Evolutionary conservation across 2,888 invertebrate species (phyloP).

Genomic region (Auanema freiburgensis): DNA sequence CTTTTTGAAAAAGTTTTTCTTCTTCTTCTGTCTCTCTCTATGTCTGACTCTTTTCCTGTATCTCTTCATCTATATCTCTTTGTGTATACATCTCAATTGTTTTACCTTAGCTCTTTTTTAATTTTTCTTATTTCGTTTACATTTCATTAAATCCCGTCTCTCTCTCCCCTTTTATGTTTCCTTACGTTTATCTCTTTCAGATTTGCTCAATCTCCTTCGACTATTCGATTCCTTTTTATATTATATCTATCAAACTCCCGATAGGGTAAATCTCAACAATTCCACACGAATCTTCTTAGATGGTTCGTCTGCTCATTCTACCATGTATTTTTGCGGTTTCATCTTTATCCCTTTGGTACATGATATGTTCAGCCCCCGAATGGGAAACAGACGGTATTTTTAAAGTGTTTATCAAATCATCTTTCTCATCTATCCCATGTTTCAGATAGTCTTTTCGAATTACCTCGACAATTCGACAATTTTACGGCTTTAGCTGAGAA

Average conservation of each 20-base stretch:
- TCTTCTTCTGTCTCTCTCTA: not conserved
- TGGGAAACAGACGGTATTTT: conserved; percentile 50
- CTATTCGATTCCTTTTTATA: not conserved
- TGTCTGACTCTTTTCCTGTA: not conserved
- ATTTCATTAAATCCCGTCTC: not conserved
- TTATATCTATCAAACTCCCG: not conserved
- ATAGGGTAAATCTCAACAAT: not conserved
- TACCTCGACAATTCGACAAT: conserved; percentile 63
- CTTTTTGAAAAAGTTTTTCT: too few relatives aligned
- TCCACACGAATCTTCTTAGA: conserved; percentile 4
- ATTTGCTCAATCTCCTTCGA: not conserved
- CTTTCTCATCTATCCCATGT: too few relatives aligned
- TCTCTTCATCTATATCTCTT: not conserved
- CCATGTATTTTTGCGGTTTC: conserved; percentile 59
- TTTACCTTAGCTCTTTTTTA: not conserved
- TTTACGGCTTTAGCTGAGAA: conserved; percentile 59
- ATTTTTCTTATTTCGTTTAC: not conserved
- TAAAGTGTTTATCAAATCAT: too few relatives aligned
- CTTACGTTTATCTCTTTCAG: not conserved
- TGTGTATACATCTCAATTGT: not conserved
- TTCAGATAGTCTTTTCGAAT: conserved; percentile 51
- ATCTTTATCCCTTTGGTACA: conserved; percentile 57
- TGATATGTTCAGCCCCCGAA: conserved; percentile 60
- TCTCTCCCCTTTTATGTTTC: not conserved
- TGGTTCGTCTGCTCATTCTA: conserved; percentile 54